phyloP scores from a whole-genome alignment of 1,140 invertebrate genomes.

The Hesperophylax magnus region DNA sequence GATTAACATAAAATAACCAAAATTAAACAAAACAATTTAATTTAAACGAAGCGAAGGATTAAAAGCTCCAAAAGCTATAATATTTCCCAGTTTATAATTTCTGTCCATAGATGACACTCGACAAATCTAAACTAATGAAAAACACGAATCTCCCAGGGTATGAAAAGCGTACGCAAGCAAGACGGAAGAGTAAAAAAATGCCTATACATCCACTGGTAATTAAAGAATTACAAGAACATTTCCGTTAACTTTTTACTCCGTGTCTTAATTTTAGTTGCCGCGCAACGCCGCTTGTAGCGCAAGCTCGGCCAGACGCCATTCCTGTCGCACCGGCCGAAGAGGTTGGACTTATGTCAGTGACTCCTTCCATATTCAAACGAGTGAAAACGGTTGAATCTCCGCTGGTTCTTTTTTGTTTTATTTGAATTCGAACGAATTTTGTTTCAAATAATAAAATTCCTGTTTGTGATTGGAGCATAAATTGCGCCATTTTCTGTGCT shows the following conservation, averaged over 20 bases:
- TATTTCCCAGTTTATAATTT: conserved; percentile 11
- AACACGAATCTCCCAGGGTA: neutral
- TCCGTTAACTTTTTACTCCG: neutral
- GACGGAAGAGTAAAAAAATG: neutral
- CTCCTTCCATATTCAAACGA: conserved; percentile 36
- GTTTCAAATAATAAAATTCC: conserved; percentile 24
- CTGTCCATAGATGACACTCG: conserved; percentile 26
- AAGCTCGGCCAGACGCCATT: conserved; percentile 26
- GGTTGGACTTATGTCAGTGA: neutral
- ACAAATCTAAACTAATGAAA: conserved; percentile 14
- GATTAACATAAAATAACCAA: neutral
- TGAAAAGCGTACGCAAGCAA: neutral
- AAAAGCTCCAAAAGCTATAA: conserved; percentile 6
- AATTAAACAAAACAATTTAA: neutral
- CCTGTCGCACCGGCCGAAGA: conserved; percentile 30
- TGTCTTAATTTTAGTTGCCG: conserved; percentile 12
- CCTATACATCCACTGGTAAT: too few relatives aligned
- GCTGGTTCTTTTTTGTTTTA: conserved; percentile 43
- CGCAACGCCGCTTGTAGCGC: neutral
- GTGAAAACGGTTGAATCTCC: conserved; percentile 42
- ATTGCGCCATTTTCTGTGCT: conserved; percentile 22
- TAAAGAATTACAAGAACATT: neutral
- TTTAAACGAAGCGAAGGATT: neutral
- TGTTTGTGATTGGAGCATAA: conserved; percentile 16
- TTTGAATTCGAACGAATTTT: conserved; percentile 32